A percentile compares a stretch with the other conserved stretches of the same genome.
phyloP scores from a whole-genome alignment of 2,797 vertebrate species.

The Anguilla megastoma region DNA sequence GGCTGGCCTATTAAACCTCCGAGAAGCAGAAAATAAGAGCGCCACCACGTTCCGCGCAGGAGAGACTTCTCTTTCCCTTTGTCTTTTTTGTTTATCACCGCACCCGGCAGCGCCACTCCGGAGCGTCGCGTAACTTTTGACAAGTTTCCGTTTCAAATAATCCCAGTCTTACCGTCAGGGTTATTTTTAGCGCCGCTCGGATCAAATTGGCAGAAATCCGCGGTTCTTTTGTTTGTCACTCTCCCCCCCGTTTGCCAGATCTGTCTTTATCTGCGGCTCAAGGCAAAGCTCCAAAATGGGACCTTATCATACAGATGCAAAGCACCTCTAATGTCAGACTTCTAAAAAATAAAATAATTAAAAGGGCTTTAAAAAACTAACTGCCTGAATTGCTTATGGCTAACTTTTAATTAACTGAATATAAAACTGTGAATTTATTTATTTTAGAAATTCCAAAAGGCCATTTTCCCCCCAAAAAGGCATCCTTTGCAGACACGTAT shows the following conservation, averaged over 20 bases:
- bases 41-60: conserved; percentile 52
- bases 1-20: conserved; percentile 61
- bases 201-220: conserved; percentile 50
- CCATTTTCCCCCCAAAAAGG: neutral
- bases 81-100: conserved; percentile 54
- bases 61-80: conserved; percentile 29
- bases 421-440: neutral
- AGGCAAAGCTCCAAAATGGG: neutral
- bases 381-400: neutral
- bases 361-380: neutral
- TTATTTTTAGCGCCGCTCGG: conserved; percentile 67
- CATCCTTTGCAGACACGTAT: neutral
- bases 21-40: conserved; percentile 64
- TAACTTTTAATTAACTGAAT: neutral
- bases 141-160: conserved; percentile 68
- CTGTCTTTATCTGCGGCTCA: neutral
- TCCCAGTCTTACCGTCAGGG: conserved; percentile 56
- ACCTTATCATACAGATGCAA: neutral
- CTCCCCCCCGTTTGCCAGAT: neutral
- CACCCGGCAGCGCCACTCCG: conserved; percentile 56
- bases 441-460: neutral
- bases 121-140: conserved; percentile 66
- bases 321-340: neutral
- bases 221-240: neutral
- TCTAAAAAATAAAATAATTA: neutral